Evolutionary conservation across 2,113 vertebrate genomes (phyloP).

Genomic region (Furnarius figulus): DNA sequence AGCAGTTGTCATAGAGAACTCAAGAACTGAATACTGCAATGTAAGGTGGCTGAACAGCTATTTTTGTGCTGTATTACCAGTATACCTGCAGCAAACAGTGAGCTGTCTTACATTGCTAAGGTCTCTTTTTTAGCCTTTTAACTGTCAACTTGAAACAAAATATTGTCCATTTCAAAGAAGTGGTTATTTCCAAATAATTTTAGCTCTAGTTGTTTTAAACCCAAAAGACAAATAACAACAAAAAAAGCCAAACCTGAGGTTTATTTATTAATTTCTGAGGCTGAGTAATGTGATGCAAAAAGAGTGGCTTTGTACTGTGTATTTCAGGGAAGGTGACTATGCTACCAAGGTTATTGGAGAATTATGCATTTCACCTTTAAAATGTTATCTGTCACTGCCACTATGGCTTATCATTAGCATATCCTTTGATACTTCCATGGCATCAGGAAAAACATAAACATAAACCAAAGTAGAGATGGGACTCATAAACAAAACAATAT

Average conservation of each 20-base stretch:
- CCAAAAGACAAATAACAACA: background rate
- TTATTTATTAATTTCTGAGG: background rate
- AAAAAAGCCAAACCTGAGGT: background rate
- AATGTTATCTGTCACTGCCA: background rate
- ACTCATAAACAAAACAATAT: background rate
- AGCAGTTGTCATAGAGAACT: background rate
- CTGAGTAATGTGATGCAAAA: background rate
- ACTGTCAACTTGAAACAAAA: background rate
- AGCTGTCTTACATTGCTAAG: background rate
- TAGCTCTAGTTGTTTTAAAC: background rate
- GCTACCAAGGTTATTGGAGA: background rate
- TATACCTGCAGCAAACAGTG: background rate
- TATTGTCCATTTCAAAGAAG: background rate
- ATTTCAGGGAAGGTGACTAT: background rate
- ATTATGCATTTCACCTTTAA: constrained; percentile 2
- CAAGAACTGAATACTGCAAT: background rate
- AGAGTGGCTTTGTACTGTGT: background rate
- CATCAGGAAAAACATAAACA: background rate
- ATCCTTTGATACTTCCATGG: background rate
- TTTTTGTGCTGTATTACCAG: background rate
- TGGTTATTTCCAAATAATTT: background rate
- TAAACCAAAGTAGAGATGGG: background rate
- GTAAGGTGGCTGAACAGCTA: background rate
- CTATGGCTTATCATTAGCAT: background rate
- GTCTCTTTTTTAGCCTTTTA: background rate